These are phyloP conservation scores for Tichodroma muraria DNA, from an alignment of 2,113 vertebrate genomes.

Conservation along the genomic window DNA sequence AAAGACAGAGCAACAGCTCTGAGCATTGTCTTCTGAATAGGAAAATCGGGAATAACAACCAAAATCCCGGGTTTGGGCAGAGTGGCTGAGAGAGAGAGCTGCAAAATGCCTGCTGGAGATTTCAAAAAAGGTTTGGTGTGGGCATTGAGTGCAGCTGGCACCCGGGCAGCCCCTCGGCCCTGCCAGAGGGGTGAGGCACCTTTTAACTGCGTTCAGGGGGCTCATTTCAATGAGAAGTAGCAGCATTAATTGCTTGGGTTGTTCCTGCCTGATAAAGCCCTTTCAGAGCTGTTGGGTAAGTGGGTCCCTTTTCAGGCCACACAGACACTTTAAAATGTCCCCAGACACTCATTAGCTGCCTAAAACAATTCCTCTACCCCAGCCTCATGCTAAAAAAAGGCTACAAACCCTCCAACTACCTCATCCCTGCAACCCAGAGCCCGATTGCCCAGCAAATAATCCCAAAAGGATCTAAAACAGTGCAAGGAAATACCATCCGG, in stretches of 20 bases:
- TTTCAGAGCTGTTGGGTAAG: background rate
- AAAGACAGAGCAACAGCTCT: background rate
- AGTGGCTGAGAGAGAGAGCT: background rate
- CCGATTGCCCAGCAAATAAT: background rate
- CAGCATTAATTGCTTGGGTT: background rate
- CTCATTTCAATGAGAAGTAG: background rate
- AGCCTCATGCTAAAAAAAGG: background rate
- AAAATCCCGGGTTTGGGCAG: background rate
- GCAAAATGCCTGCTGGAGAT: background rate
- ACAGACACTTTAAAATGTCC: background rate
- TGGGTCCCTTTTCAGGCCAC: background rate
- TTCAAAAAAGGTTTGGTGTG: background rate
- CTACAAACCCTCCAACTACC: background rate
- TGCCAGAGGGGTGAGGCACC: background rate
- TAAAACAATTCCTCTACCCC: background rate
- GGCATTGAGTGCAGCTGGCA: background rate
- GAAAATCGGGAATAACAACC: background rate
- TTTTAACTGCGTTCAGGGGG: background rate
- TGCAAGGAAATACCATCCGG: background rate
- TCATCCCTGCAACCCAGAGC: background rate
- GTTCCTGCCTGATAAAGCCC: background rate
- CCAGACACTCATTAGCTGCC: background rate
- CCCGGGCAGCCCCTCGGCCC: background rate
- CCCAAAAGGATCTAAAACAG: background rate
- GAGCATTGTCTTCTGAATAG: background rate